These are phyloP conservation scores for Drosophila malerkotliana DNA, from an alignment of 1,140 invertebrate species.

Conservation along the genomic window DNA sequence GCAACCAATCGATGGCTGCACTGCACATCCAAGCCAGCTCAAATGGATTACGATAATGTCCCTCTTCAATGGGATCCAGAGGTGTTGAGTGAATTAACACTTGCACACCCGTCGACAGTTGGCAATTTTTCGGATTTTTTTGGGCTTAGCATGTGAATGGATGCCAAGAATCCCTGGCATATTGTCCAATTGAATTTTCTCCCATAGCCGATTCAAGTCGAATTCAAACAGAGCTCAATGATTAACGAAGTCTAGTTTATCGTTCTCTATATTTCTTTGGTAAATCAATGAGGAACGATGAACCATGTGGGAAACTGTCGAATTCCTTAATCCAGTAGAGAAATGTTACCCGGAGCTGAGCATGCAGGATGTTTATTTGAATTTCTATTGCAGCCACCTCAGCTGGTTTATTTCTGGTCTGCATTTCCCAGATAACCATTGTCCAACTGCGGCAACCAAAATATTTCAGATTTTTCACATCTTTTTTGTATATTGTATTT, in stretches of 20 bases:
- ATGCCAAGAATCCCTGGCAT: conserved; percentile 16
- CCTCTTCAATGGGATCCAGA: conserved; percentile 25
- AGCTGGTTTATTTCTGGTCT: conserved; percentile 30
- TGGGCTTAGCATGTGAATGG: conserved; percentile 24
- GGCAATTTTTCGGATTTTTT: conserved; percentile 29
- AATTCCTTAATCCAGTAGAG: not conserved
- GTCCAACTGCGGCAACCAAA: conserved; percentile 28
- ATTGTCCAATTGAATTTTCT: conserved; percentile 39
- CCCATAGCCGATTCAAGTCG: conserved; percentile 1
- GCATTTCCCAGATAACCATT: conserved; percentile 57
- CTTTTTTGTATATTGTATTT: conserved; percentile 25
- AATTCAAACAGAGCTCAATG: conserved; percentile 12
- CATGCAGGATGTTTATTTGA: conserved; percentile 30
- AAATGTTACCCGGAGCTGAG: conserved; percentile 25
- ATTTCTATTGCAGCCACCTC: conserved; percentile 21
- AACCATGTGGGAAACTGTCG: conserved; percentile 16
- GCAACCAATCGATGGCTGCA: conserved; percentile 38
- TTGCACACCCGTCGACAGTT: conserved; percentile 9
- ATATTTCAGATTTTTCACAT: conserved; percentile 28
- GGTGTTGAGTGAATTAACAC: conserved; percentile 53
- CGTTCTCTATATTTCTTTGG: not conserved
- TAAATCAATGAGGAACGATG: conserved; percentile 1
- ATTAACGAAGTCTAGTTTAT: conserved; percentile 16
- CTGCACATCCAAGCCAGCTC: conserved; percentile 34
- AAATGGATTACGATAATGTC: conserved; percentile 54